Conservation (phyloP, 1,140 invertebrate genomes). For the Aphelinus atriplicis region DNA sequence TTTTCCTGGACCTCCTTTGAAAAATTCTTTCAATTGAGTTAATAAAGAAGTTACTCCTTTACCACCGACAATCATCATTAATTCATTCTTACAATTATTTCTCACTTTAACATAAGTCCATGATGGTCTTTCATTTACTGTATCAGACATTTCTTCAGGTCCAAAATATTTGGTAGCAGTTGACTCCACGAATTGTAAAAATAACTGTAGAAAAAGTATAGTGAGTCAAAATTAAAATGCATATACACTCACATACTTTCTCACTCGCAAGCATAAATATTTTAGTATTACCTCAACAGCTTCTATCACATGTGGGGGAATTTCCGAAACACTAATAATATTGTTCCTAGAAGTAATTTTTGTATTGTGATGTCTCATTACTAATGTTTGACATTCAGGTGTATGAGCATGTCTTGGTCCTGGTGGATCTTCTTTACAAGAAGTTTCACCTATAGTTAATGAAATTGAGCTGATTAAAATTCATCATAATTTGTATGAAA, state of each 20-base stretch:
- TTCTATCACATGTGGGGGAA: slow-evolving; percentile 20
- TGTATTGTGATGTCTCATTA: slow-evolving; percentile 17
- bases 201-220: slow-evolving; percentile 13
- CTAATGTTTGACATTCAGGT: slow-evolving; percentile 15
- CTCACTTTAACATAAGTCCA: slow-evolving; percentile 32
- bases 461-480: background rate
- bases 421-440: slow-evolving; percentile 11
- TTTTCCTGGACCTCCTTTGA: slow-evolving; percentile 21
- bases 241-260: too few relatives aligned
- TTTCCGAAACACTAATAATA: slow-evolving; percentile 10
- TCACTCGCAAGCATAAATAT: background rate
- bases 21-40: slow-evolving; percentile 18
- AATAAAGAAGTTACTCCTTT: slow-evolving; percentile 14
- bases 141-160: background rate
- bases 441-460: slow-evolving; percentile 16
- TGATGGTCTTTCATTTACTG: slow-evolving; percentile 28
- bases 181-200: slow-evolving; percentile 19
- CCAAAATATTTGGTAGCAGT: background rate
- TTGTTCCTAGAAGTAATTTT: slow-evolving; percentile 1
- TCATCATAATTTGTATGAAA: background rate
- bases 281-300: slow-evolving; percentile 32
- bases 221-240: too few relatives aligned
- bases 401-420: slow-evolving; percentile 28
- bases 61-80: slow-evolving; percentile 27
- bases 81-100: slow-evolving; percentile 38